A percentile compares a stretch with the other conserved stretches of the same genome.
Evolutionary conservation across 2,113 vertebrate genomes (phyloP).

Genomic region (Sander lucioperca): DNA sequence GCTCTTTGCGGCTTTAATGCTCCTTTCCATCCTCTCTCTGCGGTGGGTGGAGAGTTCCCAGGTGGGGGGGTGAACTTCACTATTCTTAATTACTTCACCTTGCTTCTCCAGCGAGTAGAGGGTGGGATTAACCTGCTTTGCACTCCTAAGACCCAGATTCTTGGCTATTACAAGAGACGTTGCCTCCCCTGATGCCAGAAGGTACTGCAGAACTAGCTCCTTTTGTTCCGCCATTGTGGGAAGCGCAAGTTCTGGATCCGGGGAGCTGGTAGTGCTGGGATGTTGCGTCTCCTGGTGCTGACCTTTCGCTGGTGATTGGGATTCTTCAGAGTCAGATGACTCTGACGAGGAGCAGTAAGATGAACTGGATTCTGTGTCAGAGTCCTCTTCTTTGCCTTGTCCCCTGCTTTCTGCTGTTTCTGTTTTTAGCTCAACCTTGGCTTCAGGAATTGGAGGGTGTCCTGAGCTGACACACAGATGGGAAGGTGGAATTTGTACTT

Average conservation of each 20-base stretch:
- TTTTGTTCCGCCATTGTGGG: conserved; percentile 87
- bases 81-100: conserved; percentile 87
- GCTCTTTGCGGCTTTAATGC: conserved; percentile 74
- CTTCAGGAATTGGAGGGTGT: conserved; percentile 11
- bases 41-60: conserved; percentile 90
- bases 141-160: conserved; percentile 86
- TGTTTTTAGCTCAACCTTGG: conserved; percentile 31
- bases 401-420: conserved; percentile 20
- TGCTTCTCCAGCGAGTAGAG: conserved; percentile 89
- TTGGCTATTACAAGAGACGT: conserved; percentile 89
- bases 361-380: conserved; percentile 69
- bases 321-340: conserved; percentile 59
- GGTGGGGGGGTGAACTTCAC: conserved; percentile 64
- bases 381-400: conserved; percentile 33
- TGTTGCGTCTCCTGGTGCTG: conserved; percentile 5
- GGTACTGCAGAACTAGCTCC: conserved; percentile 87
- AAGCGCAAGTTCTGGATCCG: conserved; percentile 3
- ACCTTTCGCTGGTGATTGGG: conserved; percentile 21
- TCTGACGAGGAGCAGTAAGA: conserved; percentile 61
- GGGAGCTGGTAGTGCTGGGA: neutral
- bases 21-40: conserved; percentile 89
- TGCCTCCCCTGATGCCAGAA: conserved; percentile 79
- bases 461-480: conserved; percentile 1
- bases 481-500: neutral
- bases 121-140: conserved; percentile 88